phyloP scores from a whole-genome alignment of 2,113 vertebrate genomes.

The Pterocles burchelli region DNA sequence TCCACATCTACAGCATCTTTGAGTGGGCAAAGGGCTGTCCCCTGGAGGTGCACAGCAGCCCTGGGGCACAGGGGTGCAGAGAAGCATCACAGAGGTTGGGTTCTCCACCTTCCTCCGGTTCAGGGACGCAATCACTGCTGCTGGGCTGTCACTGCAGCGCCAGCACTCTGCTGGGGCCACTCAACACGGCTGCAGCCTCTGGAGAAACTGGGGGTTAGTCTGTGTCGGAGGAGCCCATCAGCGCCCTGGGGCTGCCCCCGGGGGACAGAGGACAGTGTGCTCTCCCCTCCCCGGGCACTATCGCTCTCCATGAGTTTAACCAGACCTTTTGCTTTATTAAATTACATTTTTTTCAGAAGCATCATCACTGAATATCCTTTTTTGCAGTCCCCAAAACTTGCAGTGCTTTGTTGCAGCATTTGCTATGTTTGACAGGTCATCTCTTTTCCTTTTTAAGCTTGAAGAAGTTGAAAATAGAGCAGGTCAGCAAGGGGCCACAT shows the following conservation, averaged over 20 bases:
- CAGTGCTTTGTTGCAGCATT: neutral
- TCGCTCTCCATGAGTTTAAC: neutral
- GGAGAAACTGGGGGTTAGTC: neutral
- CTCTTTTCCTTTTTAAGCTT: neutral
- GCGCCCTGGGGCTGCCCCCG: accelerated
- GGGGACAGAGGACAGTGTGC: neutral
- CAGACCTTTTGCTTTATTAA: neutral
- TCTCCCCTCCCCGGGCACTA: too few relatives aligned
- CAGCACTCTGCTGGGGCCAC: neutral
- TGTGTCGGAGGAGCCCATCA: neutral
- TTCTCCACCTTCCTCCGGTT: accelerated
- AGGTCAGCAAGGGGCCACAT: neutral
- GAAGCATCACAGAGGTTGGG: neutral
- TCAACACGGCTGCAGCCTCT: neutral
- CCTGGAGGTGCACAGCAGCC: neutral
- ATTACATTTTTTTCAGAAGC: neutral
- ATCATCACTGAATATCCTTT: neutral
- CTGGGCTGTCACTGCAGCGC: neutral
- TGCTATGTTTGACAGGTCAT: neutral
- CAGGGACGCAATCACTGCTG: neutral
- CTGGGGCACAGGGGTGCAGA: neutral
- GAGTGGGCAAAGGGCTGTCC: neutral
- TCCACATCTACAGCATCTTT: neutral
- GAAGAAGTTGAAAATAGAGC: neutral
- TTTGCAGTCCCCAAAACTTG: neutral